Conservation (phyloP, 2,113 vertebrate species). For the Xiphophorus maculatus region DNA sequence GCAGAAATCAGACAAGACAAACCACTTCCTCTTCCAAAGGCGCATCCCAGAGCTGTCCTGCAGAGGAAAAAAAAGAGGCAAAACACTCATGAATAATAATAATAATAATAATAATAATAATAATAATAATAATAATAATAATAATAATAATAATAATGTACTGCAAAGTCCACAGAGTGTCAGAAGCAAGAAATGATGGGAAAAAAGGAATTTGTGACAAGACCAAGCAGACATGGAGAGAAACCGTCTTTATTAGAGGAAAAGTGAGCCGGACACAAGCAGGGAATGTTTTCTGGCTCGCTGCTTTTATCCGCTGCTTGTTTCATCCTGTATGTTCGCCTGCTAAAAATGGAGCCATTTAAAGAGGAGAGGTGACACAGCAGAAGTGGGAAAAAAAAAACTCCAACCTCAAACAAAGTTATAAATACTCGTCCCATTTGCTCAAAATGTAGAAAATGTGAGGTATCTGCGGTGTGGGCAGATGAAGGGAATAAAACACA, state of each 20-base stretch:
- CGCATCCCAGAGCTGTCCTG: constrained; percentile 97
- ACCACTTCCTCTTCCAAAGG: constrained; percentile 96
- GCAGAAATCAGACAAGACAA: constrained; percentile 94
- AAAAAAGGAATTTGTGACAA: neutral
- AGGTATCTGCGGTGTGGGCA: neutral
- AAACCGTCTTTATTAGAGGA: constrained; percentile 15
- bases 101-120: constrained; percentile 6
- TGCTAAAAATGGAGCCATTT: constrained; percentile 24
- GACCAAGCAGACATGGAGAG: neutral
- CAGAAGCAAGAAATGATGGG: constrained; percentile 5
- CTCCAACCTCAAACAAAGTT: constrained; percentile 1
- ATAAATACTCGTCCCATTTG: neutral
- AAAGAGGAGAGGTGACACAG: constrained; percentile 8
- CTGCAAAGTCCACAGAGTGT: neutral
- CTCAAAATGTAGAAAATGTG: constrained; percentile 3
- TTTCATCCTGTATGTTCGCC: constrained; percentile 39
- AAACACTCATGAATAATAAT: constrained; percentile 24
- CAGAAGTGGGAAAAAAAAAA: neutral
- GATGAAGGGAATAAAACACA: constrained; percentile 1
- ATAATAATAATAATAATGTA: constrained; percentile 21
- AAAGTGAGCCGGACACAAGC: constrained; percentile 1
- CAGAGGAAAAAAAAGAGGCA: constrained; percentile 39
- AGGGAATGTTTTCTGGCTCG: constrained; percentile 22
- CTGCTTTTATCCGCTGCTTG: constrained; percentile 8
- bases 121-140: constrained; percentile 23